Conservation (phyloP, 2,797 vertebrate genomes). For the Nyctalus aviator region DNA sequence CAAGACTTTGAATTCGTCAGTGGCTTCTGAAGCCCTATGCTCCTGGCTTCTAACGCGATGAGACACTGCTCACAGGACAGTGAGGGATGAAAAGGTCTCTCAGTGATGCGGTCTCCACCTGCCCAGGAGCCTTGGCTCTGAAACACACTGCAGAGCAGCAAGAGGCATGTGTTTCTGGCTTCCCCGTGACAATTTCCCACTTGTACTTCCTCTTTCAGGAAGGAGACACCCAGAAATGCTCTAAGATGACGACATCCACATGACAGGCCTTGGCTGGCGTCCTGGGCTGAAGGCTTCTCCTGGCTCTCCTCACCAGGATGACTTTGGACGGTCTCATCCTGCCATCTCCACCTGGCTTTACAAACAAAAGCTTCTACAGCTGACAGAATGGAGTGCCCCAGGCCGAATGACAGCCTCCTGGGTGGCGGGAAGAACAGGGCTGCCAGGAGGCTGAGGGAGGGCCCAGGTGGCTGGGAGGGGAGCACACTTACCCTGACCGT, state of each 20-base stretch:
- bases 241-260: background rate
- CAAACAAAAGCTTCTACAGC: constrained; percentile 36
- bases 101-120: background rate
- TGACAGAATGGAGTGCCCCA: background rate
- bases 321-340: background rate
- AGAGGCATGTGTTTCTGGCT: background rate
- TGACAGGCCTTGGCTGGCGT: background rate
- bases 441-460: background rate
- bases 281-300: background rate
- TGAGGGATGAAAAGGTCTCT: background rate
- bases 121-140: constrained; percentile 17
- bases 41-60: constrained; percentile 10
- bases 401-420: background rate
- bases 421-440: background rate
- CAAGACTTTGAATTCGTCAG: background rate
- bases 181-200: background rate
- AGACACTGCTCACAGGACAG: background rate
- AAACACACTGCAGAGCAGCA: background rate
- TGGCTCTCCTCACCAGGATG: background rate
- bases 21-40: background rate
- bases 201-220: too few species aligned
- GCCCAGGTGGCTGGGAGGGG: background rate
- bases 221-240: background rate
- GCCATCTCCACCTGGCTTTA: constrained; percentile 45
- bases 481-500: constrained; percentile 95